phyloP scores from a whole-genome alignment of 2,888 invertebrate genomes.

The Miltochrista miniata region DNA sequence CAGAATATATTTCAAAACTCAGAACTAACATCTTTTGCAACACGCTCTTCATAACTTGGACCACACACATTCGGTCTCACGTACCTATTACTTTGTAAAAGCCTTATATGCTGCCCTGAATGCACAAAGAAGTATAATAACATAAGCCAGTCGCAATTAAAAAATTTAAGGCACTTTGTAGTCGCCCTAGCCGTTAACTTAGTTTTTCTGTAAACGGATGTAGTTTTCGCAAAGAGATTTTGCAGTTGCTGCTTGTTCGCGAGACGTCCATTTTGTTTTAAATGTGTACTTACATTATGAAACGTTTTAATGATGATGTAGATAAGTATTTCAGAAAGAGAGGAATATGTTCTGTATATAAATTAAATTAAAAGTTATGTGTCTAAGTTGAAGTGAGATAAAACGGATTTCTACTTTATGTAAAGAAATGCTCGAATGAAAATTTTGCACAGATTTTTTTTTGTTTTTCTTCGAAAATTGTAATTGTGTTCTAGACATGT shows the following conservation, averaged over 20 bases:
- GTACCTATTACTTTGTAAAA: conserved; percentile 55
- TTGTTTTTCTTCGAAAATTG: too few relatives aligned
- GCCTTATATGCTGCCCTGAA: conserved; percentile 68
- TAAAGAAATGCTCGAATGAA: too few relatives aligned
- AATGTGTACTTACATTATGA: conserved; percentile 13
- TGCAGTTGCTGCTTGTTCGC: conserved; percentile 34
- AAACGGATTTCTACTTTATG: too few relatives aligned
- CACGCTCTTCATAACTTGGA: conserved; percentile 28
- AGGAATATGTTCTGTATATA: neutral
- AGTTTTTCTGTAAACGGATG: conserved; percentile 51
- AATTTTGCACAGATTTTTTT: too few relatives aligned
- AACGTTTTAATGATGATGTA: conserved; percentile 40
- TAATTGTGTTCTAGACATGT: too few relatives aligned
- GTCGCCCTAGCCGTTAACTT: conserved; percentile 56
- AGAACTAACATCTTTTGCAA: neutral
- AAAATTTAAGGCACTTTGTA: conserved; percentile 82
- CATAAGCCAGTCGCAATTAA: conserved; percentile 79
- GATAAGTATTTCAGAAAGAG: conserved; percentile 23
- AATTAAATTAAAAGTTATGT: conserved; percentile 2
- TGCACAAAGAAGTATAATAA: conserved; percentile 81
- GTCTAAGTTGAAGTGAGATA: neutral
- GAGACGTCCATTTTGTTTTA: conserved; percentile 30
- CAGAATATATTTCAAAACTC: neutral
- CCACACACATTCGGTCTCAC: conserved; percentile 36
- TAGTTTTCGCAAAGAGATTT: conserved; percentile 40